Percentiles rank a stretch among this genome's conserved stretches.
These are phyloP conservation scores for Rutilus rutilus DNA, from an alignment of 2,113 vertebrate genomes.

Conservation along the genomic window DNA sequence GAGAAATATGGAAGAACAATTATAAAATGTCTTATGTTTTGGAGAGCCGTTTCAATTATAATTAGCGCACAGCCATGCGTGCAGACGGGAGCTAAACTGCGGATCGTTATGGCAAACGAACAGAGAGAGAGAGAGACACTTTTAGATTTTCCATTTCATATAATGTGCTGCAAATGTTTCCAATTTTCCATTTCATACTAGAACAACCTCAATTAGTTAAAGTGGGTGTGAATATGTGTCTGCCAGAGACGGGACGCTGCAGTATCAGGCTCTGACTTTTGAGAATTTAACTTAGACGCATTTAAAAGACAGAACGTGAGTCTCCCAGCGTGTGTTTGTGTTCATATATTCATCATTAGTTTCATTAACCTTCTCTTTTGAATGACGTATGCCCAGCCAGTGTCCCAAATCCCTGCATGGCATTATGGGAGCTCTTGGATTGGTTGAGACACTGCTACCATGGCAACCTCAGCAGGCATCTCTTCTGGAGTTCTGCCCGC, in stretches of 20 bases:
- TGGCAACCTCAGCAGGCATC: constrained; percentile 41
- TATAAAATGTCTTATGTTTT: neutral
- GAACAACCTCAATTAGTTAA: constrained; percentile 47
- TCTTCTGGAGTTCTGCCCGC: neutral
- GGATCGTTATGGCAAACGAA: constrained; percentile 28
- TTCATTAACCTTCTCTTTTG: constrained; percentile 41
- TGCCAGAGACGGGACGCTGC: neutral
- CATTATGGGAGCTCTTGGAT: constrained; percentile 17
- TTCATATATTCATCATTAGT: constrained; percentile 15
- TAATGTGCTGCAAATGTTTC: constrained; percentile 25
- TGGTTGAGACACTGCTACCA: constrained; percentile 38
- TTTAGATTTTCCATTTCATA: constrained; percentile 41
- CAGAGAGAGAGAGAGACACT: constrained; percentile 30
- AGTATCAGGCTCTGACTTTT: neutral
- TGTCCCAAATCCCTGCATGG: constrained; percentile 2
- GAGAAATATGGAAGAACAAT: constrained; percentile 24
- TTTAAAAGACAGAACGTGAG: neutral
- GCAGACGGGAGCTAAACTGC: constrained; percentile 21
- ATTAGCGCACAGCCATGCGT: constrained; percentile 23
- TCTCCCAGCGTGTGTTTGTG: constrained; percentile 20
- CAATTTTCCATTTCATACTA: constrained; percentile 46
- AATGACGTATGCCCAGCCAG: constrained; percentile 59
- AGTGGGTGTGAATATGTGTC: constrained; percentile 24
- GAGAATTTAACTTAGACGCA: neutral
- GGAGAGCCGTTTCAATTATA: constrained; percentile 8